Conservation (phyloP, 2,797 vertebrate species). For the Chaetodon trifasciatus region DNA sequence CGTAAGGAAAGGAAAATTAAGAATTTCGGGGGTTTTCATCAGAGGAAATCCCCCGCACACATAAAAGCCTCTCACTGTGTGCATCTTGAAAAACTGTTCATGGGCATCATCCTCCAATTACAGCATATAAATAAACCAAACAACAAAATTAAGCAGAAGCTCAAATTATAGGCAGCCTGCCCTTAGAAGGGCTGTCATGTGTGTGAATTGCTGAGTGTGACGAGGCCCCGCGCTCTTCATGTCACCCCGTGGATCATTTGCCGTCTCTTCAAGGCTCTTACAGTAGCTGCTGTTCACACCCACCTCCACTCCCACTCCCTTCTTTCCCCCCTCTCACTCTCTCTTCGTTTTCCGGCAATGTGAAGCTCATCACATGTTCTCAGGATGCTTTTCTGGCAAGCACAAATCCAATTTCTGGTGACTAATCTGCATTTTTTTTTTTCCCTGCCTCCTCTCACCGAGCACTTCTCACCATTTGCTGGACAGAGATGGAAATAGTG, state of each 20-base stretch:
- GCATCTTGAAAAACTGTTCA: constrained; percentile 18
- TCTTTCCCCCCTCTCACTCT: constrained; percentile 28
- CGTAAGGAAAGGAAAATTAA: constrained; percentile 30
- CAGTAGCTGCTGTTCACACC: constrained; percentile 62
- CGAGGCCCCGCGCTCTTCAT: constrained; percentile 44
- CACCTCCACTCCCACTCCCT: constrained; percentile 62
- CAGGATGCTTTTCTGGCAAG: constrained; percentile 47
- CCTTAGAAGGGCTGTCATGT: constrained; percentile 37
- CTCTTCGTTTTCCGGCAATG: constrained; percentile 42
- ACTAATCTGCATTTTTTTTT: constrained; percentile 69
- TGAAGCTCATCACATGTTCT: constrained; percentile 53
- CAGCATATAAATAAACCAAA: not conserved
- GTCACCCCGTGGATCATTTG: constrained; percentile 61
- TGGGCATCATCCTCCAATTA: constrained; percentile 5
- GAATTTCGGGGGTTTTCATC: constrained; percentile 34
- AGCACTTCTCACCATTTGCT: constrained; percentile 56
- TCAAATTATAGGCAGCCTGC: constrained; percentile 32
- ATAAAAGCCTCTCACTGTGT: constrained; percentile 3
- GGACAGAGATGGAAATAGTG: constrained; percentile 44
- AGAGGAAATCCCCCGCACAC: constrained; percentile 13
- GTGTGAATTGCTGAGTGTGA: constrained; percentile 53
- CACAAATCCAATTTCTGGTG: constrained; percentile 72
- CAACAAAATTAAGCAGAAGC: constrained; percentile 28
- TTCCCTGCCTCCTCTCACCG: constrained; percentile 46
- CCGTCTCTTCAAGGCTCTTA: constrained; percentile 67